Percentiles rank a stretch among this genome's conserved stretches.
Evolutionary conservation across 1,140 invertebrate genomes (phyloP).

Genomic region (Aphelinus atriplicis): DNA sequence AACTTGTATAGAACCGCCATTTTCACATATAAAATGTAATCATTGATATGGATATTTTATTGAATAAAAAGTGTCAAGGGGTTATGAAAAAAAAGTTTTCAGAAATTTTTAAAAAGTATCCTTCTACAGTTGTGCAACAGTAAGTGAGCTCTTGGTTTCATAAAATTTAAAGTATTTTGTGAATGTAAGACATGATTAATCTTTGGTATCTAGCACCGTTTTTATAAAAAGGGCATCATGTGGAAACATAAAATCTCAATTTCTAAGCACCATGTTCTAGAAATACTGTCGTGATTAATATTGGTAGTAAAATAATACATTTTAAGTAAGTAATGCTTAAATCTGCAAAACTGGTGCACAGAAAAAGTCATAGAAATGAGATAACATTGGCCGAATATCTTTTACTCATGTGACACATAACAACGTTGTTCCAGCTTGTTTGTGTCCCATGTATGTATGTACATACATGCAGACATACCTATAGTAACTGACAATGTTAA

Average conservation of each 20-base stretch:
- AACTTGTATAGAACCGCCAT: slow-evolving; percentile 4
- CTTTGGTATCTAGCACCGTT: slow-evolving; percentile 41
- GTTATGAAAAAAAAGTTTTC: not conserved
- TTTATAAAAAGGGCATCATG: slow-evolving; percentile 11
- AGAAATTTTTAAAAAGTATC: slow-evolving; percentile 2
- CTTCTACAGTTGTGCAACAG: slow-evolving; percentile 12
- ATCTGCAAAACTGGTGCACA: no score
- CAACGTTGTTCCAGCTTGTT: no score
- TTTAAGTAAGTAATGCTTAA: no score
- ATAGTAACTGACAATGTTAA: no score
- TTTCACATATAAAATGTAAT: not conserved
- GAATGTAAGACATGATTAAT: slow-evolving; percentile 13
- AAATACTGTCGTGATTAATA: no score
- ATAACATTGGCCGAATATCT: no score
- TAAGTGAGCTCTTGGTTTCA: not conserved
- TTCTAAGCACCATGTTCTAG: not conserved
- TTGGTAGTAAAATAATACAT: no score
- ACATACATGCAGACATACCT: no score
- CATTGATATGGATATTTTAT: not conserved
- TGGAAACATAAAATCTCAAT: slow-evolving; percentile 4
- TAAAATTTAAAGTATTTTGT: slow-evolving; percentile 10
- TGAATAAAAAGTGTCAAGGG: not conserved
- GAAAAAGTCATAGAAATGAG: no score
- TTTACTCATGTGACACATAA: no score
- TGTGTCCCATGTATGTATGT: no score